These are phyloP conservation scores for Novumbra hubbsi DNA, from an alignment of 2,797 vertebrate genomes.

Conservation along the genomic window DNA sequence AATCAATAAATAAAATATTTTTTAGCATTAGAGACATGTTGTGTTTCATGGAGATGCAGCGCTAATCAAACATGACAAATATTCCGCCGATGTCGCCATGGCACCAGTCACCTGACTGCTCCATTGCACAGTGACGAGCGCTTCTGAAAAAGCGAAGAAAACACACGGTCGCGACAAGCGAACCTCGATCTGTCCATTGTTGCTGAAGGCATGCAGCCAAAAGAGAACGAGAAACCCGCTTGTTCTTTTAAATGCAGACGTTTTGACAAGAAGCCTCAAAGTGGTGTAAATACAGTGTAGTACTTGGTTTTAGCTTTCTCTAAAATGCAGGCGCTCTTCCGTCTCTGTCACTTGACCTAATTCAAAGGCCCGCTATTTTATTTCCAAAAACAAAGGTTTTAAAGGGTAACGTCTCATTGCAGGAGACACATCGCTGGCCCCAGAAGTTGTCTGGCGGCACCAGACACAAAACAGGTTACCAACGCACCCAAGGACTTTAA, in stretches of 20 bases:
- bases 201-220: constrained; percentile 1
- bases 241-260: constrained; percentile 6
- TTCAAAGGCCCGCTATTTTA: constrained; percentile 5
- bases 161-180: background rate
- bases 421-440: constrained; percentile 9
- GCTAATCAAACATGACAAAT: background rate
- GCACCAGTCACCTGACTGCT: background rate
- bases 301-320: background rate
- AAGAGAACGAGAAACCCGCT: background rate
- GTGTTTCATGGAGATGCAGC: background rate
- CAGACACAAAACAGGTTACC: background rate
- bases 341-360: background rate
- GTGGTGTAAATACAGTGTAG: constrained; percentile 3
- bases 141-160: background rate
- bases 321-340: background rate
- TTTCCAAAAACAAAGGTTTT: background rate
- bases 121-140: background rate
- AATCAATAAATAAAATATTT: constrained; percentile 21
- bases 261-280: constrained; percentile 6
- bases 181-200: background rate
- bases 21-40: background rate
- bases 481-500: constrained; percentile 46
- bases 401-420: constrained; percentile 21
- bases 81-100: background rate
- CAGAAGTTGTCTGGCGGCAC: constrained; percentile 20